phyloP scores from a whole-genome alignment of 92 coral and sea anemone genomes.

The Bergia sp. region DNA sequence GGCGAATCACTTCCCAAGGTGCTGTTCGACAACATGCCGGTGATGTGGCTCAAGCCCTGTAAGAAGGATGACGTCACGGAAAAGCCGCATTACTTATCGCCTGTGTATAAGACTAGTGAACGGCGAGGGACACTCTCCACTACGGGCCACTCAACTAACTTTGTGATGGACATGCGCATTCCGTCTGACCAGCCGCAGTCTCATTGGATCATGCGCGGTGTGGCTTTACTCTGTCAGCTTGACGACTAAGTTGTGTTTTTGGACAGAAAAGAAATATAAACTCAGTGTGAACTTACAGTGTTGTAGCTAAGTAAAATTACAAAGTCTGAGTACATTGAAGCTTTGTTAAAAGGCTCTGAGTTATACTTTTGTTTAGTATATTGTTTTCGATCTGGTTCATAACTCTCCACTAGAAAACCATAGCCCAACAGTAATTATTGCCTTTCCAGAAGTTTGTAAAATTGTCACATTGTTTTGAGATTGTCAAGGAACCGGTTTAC shows the following conservation, averaged over 20 bases:
- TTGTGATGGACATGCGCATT: slow-evolving; percentile 99
- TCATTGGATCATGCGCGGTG: slow-evolving; percentile 99
- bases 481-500: background rate
- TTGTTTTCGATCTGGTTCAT: background rate
- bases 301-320: background rate
- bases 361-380: no score
- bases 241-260: slow-evolving; percentile 67
- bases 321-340: background rate
- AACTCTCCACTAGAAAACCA: background rate
- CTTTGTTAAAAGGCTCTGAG: background rate
- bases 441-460: background rate
- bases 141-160: slow-evolving; percentile 99
- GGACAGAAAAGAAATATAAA: background rate
- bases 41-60: slow-evolving; percentile 96
- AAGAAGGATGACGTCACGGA: slow-evolving; percentile 89
- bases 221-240: slow-evolving; percentile 94
- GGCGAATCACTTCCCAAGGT: slow-evolving; percentile 95
- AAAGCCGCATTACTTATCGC: slow-evolving; percentile 92
- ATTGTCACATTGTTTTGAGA: background rate
- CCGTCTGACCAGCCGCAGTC: slow-evolving; percentile 99
- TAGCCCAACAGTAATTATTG: background rate
- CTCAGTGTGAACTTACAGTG: background rate
- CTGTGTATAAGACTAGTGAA: slow-evolving; percentile 98
- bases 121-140: slow-evolving; percentile 98
- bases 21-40: slow-evolving; percentile 85